Evolutionary conservation across 2,113 vertebrate genomes (phyloP), one percentile per base, ranked within the genome.

Genomic region (Callithrix jacchus): DNA sequence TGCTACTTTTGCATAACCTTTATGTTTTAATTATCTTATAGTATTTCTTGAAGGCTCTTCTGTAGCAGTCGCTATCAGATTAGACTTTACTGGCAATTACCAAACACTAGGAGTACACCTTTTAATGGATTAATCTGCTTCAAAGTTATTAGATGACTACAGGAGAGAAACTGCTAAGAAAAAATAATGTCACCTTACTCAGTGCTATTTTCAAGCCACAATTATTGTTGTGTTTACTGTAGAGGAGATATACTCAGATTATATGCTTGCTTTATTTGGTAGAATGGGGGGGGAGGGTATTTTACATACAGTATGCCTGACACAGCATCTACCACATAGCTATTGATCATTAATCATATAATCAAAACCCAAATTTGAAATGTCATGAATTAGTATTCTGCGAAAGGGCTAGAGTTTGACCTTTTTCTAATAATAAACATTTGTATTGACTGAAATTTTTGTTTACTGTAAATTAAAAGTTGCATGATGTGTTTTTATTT

Each of bases 1-100:
- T 98, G 98, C 96, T 97, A 98, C 97, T 98, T 98, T 93, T 98
- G 84, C 93, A 95, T 98, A 98, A 98, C 98, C 97, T 98, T 98
- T 98, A 98, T 98, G 94, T 98, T 98, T 98, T 98, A 98, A 98
- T 98, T 98, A 98, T 98, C 96, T 96, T 94, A 94, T 70, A 98
- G 97, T 77, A 87, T 98, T 98, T 98, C 98, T 97, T 95, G 94
- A 96, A 97, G 97, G 49, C 91, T 97, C 88, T 82, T 97, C 91
- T 95, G 27, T 56, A 97, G 93, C 89, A 82, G 79, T 90, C 92
- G 90, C 95, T 95, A 91, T 98, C 96, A 98, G 97, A 98, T 98
- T 95, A 96, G 95, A 88, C 90, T 74, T 84, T 56, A 37, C 92
- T 52, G 85, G 96, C 96, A 97, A 96, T 97, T 99, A 97, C 95